Evolutionary conservation across 1,140 invertebrate genomes (phyloP).

Genomic region (Drosophila elegans): DNA sequence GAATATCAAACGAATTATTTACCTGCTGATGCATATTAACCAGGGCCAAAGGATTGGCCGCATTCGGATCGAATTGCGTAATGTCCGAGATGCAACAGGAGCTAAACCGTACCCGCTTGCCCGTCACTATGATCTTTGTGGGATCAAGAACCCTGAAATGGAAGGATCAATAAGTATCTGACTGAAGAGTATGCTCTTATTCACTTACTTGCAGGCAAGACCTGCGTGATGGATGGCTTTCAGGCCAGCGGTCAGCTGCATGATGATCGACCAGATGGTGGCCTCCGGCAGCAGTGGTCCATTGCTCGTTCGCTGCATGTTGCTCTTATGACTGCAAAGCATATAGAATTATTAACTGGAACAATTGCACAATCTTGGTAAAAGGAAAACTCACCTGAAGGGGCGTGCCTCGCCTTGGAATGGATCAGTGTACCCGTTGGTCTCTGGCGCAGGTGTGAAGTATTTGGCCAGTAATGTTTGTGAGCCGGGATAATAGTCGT

Average conservation of each 20-base stretch:
- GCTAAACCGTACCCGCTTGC: conserved; percentile 91
- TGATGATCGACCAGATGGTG: conserved; percentile 97
- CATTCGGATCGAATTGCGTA: conserved; percentile 91
- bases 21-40: conserved; percentile 91
- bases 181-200: not conserved
- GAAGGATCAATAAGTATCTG: conserved; percentile 29
- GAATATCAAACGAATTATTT: not conserved
- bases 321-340: conserved; percentile 91
- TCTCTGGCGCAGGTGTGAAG: conserved; percentile 89
- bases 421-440: conserved; percentile 91
- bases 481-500: conserved; percentile 96
- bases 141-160: conserved; percentile 92
- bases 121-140: conserved; percentile 94
- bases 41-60: conserved; percentile 86
- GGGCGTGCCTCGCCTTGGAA: conserved; percentile 93
- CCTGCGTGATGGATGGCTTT: conserved; percentile 95
- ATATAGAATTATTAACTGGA: not conserved
- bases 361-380: not conserved
- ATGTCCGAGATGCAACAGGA: conserved; percentile 94
- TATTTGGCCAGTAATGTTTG: conserved; percentile 95
- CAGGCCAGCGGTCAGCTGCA: conserved; percentile 97
- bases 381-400: conserved; percentile 83
- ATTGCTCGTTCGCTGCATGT: conserved; percentile 87
- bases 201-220: conserved; percentile 87
- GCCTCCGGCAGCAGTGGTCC: conserved; percentile 93